Evolutionary conservation across 1,140 invertebrate species (phyloP), one percentile per base, ranked within the genome.

Genomic region (Polypedilum pembai): DNA sequence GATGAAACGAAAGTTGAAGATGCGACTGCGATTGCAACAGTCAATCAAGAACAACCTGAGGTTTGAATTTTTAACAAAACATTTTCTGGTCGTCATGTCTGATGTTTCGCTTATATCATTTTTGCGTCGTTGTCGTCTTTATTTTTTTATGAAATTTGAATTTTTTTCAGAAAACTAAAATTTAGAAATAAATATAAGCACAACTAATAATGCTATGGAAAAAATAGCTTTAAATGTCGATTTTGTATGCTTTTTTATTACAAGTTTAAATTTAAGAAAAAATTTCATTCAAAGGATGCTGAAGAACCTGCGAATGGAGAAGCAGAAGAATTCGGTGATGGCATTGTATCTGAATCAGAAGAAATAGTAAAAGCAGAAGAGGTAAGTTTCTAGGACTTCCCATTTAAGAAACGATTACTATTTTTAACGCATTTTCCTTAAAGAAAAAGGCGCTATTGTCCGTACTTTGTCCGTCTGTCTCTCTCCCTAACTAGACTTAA

Each of bases 141-240:
- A 56, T 45, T 45, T 45, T 45, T 41, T n/a, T n/a, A n/a, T 33
- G 24, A 33, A 33, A 5, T 33, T 33, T 33, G 12, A 15, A 56
- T 15, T n/a, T 56, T 4, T 56, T 56, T 56, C 8, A 56, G 12
- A 56, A 56, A 56, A 56, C 4, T 56, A 56, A 56, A 4, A 0
- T 56, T 56, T 12, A 56, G 12, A 56, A 56, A 56, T 56, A n/a
- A 56, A 56, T 15, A 10, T 45, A 56, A 56, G 45, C 45, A 56
- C 45, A 56, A 56, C 45, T 56, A 56, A 56, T n/a, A 56, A 56
- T n/a, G n/a, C 0, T n/a, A n/a, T n/a, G n/a, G n/a, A n/a, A 33
- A 56, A 56, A 56, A 56, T n/a, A 56, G 45, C 45, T 56, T 56
- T 56, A 56, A 56, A n/a, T 56, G 45, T 56, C 15, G 15, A n/a